Conservation (phyloP, 37 sponge, comb jelly and placozoan species). For the Oopsacas minuta region DNA sequence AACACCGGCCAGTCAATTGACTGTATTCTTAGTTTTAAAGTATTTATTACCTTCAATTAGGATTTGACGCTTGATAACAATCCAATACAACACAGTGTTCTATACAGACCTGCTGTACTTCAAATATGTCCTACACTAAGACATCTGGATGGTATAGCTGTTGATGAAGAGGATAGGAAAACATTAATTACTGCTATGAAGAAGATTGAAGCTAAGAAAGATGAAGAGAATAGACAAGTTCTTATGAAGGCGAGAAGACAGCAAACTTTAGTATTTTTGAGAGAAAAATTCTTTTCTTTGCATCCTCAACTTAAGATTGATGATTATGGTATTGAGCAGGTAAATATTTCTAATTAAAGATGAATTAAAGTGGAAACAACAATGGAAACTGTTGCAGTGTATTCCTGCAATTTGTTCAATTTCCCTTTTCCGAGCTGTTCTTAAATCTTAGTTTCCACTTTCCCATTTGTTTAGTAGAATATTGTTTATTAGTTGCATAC, state of each 20-base stretch:
- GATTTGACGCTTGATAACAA: constrained; percentile 22
- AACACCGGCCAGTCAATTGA: neutral
- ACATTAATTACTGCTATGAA: constrained; percentile 25
- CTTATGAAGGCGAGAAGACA: neutral
- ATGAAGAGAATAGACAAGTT: constrained; percentile 17
- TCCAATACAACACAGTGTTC: constrained; percentile 16
- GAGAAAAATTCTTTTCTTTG: neutral
- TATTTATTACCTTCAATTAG: constrained; percentile 13
- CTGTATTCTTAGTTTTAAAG: neutral
- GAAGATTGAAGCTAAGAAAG: constrained; percentile 32
- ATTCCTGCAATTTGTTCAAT: no score
- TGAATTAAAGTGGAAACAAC: no score
- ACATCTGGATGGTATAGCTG: constrained; percentile 4
- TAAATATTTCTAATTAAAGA: neutral
- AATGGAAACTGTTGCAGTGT: no score
- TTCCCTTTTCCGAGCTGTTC: no score
- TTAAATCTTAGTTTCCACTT: no score
- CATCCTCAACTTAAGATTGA: neutral
- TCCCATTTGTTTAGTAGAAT: no score
- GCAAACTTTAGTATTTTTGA: neutral
- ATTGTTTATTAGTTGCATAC: no score
- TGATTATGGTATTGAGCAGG: neutral
- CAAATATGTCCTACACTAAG: constrained; percentile 5
- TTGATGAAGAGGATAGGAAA: constrained; percentile 30
- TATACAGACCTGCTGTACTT: neutral